A percentile compares a stretch with the other conserved stretches of the same genome.
phyloP scores from a whole-genome alignment of 2,888 invertebrate species.

The Escarpia spicata region DNA sequence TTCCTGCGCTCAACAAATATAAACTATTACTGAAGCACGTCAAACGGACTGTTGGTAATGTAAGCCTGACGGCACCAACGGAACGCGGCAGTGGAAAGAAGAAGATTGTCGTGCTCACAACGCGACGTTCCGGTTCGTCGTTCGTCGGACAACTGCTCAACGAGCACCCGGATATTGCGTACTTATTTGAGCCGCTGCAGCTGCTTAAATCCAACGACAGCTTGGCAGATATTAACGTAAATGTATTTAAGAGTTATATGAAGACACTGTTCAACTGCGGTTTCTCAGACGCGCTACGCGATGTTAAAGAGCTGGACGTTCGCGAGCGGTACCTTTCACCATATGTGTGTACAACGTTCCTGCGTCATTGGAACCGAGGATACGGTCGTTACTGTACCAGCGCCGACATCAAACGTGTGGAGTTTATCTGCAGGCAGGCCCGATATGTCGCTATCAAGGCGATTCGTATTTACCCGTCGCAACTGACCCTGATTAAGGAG shows the following conservation, averaged over 20 bases:
- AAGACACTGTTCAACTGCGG: not conserved
- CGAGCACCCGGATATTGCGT: not conserved
- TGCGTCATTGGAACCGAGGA: not conserved
- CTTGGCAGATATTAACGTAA: not conserved
- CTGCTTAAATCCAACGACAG: not conserved
- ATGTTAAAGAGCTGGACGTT: not conserved
- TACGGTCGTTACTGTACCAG: not conserved
- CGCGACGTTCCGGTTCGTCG: not conserved
- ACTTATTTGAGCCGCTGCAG: not conserved
- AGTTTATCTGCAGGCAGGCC: not conserved
- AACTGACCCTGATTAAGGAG: not conserved
- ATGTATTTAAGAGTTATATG: not conserved
- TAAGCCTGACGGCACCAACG: not conserved
- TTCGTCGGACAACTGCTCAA: conserved; percentile 8
- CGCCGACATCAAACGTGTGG: not conserved
- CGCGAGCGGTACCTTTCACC: not conserved
- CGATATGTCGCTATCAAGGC: not conserved
- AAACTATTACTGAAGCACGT: not conserved
- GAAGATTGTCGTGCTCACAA: not conserved
- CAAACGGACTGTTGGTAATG: not conserved
- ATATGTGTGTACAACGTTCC: not conserved
- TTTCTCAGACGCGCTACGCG: not conserved
- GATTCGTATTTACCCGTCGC: not conserved
- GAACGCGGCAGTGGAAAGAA: not conserved
- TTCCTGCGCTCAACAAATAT: not conserved